Conservation (phyloP, 2,797 vertebrate genomes). For the Premnoplex brunnescens region DNA sequence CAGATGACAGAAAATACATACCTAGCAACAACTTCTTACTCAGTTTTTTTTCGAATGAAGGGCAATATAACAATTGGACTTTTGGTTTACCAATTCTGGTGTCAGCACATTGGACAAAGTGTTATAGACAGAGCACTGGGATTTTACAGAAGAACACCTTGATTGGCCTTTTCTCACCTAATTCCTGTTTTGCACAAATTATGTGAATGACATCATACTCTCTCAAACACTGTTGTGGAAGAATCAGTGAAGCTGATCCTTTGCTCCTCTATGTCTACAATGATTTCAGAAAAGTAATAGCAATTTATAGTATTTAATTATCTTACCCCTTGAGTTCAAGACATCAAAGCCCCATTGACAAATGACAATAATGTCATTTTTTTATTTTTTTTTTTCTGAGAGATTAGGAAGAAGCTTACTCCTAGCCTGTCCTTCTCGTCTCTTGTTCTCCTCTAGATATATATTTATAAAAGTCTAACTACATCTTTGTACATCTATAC, state of each 20-base stretch:
- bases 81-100: background rate
- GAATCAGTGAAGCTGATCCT: background rate
- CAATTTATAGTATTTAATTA: background rate
- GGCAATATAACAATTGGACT: background rate
- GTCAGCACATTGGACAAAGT: background rate
- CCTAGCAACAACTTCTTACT: background rate
- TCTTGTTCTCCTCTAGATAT: background rate
- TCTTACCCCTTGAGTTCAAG: background rate
- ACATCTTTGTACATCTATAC: background rate
- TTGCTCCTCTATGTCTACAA: background rate
- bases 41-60: background rate
- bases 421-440: background rate
- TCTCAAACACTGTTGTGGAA: background rate
- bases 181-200: background rate
- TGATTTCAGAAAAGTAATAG: background rate
- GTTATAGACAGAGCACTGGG: background rate
- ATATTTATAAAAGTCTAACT: background rate
- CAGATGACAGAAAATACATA: constrained; percentile 19
- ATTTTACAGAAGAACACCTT: background rate
- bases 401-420: background rate
- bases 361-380: background rate
- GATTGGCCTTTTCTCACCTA: background rate
- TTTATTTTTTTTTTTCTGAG: background rate
- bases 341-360: background rate
- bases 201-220: background rate